phyloP scores from a whole-genome alignment of 1,140 invertebrate genomes.

The Drosophila tsacasi region DNA sequence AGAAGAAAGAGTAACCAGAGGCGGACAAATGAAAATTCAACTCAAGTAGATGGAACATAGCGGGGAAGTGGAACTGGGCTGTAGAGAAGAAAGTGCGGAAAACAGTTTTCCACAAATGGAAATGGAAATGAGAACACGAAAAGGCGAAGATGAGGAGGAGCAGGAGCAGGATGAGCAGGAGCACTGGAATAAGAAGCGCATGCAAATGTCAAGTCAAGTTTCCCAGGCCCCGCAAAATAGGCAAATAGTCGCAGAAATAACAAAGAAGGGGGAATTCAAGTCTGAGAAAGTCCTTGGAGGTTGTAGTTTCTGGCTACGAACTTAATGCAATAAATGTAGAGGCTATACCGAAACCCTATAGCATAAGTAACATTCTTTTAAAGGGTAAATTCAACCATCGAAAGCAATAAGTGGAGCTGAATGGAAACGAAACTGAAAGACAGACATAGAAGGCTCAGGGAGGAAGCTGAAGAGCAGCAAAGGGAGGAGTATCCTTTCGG shows the following conservation, averaged over 20 bases:
- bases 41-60: constrained; percentile 73
- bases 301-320: background rate
- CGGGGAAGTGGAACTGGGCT: constrained; percentile 71
- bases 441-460: background rate
- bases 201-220: constrained; percentile 72
- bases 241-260: background rate
- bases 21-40: constrained; percentile 79
- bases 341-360: background rate
- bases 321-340: background rate
- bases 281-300: background rate
- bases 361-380: background rate
- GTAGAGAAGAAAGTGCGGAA: constrained; percentile 36
- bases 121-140: constrained; percentile 37
- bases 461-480: constrained; percentile 30
- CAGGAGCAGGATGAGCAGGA: constrained; percentile 11
- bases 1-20: constrained; percentile 37
- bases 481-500: background rate
- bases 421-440: constrained; percentile 51
- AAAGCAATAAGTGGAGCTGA: constrained; percentile 43
- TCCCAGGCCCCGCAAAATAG: constrained; percentile 33
- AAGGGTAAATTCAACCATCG: constrained; percentile 14
- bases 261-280: background rate
- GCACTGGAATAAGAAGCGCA: constrained; percentile 58
- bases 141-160: constrained; percentile 20
- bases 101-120: constrained; percentile 42